These are phyloP conservation scores for Bombus cullumanus DNA, from an alignment of 1,140 invertebrate genomes.

Conservation along the genomic window DNA sequence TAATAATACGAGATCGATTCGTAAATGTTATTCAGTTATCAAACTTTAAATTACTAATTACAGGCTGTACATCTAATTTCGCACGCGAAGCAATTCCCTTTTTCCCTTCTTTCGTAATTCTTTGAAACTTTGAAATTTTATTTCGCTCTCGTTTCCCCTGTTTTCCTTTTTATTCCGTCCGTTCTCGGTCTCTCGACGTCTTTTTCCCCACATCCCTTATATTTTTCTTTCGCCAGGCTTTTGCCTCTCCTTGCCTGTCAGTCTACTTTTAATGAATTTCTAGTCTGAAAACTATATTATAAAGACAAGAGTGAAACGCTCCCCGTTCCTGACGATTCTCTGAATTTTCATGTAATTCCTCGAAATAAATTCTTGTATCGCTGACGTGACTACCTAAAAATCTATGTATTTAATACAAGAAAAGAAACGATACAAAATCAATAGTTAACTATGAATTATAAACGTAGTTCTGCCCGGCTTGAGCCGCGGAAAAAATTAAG, in stretches of 20 bases:
- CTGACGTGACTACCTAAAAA: not conserved
- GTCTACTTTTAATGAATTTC: slow-evolving; percentile 7
- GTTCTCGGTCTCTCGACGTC: not conserved
- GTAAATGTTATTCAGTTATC: not conserved
- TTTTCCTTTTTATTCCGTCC: not conserved
- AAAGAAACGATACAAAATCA: no score
- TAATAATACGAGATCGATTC: not conserved
- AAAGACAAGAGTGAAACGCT: not conserved
- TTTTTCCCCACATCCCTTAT: not conserved
- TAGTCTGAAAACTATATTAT: not conserved
- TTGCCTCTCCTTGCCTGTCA: not conserved
- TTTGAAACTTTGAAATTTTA: slow-evolving; percentile 22
- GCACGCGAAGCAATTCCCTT: not conserved
- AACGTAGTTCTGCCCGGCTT: no score
- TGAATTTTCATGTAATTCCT: not conserved
- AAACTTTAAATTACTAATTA: slow-evolving; percentile 19
- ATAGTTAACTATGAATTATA: no score
- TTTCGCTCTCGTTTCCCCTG: not conserved
- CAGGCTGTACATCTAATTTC: not conserved
- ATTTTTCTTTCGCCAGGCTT: slow-evolving; percentile 1
- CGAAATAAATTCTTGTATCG: not conserved
- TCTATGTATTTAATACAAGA: no score
- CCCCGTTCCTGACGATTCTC: not conserved
- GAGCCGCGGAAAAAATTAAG: no score
- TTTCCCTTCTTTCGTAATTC: not conserved